A percentile compares a stretch with the other conserved stretches of the same genome.
Evolutionary conservation across 2,113 vertebrate species (phyloP).

Genomic region (Hypomesus transpacificus): DNA sequence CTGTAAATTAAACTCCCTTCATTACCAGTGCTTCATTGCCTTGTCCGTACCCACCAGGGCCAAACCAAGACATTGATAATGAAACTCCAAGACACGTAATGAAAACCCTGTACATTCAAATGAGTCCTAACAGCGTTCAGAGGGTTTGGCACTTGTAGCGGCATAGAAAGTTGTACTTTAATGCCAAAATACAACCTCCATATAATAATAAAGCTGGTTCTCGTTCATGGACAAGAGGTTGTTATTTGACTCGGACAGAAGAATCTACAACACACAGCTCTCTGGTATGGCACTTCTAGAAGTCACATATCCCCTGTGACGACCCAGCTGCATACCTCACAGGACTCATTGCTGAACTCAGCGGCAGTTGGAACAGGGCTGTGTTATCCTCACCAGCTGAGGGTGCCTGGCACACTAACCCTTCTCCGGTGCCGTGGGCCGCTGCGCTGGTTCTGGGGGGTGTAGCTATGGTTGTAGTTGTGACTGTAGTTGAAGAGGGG

Average conservation of each 20-base stretch:
- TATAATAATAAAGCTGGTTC: no score
- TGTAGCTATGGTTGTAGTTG: conserved; percentile 57
- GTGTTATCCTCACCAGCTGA: conserved; percentile 77
- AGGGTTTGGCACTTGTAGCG: no score
- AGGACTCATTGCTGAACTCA: neutral
- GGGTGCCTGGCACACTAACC: conserved; percentile 79
- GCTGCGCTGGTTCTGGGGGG: conserved; percentile 69
- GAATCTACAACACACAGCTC: conserved; percentile 40
- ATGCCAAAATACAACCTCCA: no score
- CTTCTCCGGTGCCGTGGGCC: conserved; percentile 84
- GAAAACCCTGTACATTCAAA: conserved; percentile 72
- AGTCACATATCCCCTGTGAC: neutral
- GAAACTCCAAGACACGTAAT: conserved; percentile 74
- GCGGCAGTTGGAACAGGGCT: neutral
- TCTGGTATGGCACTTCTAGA: conserved; percentile 62
- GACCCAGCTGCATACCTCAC: neutral
- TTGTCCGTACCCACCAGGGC: neutral
- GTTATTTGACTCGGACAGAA: conserved; percentile 66
- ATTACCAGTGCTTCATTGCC: conserved; percentile 26
- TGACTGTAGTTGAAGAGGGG: conserved; percentile 37
- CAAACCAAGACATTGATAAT: neutral
- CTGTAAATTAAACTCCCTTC: conserved; percentile 33
- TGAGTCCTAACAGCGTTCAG: conserved; percentile 76
- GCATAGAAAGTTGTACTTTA: no score
- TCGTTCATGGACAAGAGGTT: conserved; percentile 70